phyloP scores from a whole-genome alignment of 2,113 vertebrate genomes.

The Triplophysa siluroides region DNA sequence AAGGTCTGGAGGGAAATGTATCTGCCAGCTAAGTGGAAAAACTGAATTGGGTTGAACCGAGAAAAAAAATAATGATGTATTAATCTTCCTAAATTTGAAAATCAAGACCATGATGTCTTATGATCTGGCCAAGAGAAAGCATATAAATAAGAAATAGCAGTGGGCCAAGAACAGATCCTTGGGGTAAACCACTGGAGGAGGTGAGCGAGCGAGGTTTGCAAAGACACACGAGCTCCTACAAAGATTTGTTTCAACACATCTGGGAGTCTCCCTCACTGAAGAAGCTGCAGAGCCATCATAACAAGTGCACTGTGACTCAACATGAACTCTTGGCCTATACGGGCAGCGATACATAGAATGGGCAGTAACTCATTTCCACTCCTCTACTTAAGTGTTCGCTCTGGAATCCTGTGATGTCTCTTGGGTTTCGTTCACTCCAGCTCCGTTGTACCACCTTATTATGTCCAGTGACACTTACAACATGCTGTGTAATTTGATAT shows the following conservation, averaged over 20 bases:
- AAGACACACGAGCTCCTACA: background rate
- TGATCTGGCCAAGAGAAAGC: too few species aligned
- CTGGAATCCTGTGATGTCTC: background rate
- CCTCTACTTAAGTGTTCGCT: conserved; percentile 1
- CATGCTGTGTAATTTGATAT: conserved; percentile 55
- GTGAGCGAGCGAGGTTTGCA: too few species aligned
- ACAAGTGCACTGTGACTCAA: conserved; percentile 32
- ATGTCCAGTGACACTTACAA: background rate
- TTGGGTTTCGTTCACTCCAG: background rate
- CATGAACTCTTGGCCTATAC: background rate
- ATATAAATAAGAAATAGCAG: too few species aligned
- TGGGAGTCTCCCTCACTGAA: background rate
- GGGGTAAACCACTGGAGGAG: too few species aligned
- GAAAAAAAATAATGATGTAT: too few species aligned
- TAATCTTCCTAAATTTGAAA: too few species aligned
- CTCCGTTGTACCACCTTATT: background rate
- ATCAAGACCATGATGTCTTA: too few species aligned
- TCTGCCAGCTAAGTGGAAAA: too few species aligned
- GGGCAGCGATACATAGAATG: background rate
- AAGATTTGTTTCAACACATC: conserved; percentile 5
- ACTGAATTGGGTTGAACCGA: too few species aligned
- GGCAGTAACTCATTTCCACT: conserved; percentile 32
- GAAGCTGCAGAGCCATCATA: conserved; percentile 22
- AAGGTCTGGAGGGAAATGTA: too few species aligned
- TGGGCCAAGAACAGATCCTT: too few species aligned